These are phyloP conservation scores for Marisa cornuarietis DNA, from an alignment of 1,140 invertebrate genomes.

Conservation along the genomic window DNA sequence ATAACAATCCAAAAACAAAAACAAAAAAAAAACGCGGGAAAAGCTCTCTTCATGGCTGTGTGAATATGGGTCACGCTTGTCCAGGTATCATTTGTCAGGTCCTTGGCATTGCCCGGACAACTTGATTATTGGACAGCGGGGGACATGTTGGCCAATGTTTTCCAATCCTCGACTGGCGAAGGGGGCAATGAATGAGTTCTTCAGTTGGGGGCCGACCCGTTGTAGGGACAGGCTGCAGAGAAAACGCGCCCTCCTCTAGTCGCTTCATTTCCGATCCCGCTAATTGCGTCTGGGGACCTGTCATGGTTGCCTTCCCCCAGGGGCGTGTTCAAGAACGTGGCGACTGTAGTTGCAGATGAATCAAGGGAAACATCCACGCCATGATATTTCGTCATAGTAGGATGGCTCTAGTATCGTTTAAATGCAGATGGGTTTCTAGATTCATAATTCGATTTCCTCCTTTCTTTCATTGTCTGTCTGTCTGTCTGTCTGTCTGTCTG, in stretches of 20 bases:
- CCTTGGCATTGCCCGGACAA: too few relatives aligned
- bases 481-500: background rate
- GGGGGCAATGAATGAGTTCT: background rate
- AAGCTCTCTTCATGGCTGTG: too few relatives aligned
- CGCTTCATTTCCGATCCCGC: constrained; percentile 2
- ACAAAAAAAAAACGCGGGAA: too few relatives aligned
- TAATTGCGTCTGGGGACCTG: constrained; percentile 1
- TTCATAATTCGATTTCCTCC: background rate
- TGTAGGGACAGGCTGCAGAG: background rate
- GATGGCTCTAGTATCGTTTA: background rate
- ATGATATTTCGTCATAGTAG: background rate
- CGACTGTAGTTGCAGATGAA: background rate
- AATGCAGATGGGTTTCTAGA: background rate
- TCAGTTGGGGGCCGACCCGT: background rate
- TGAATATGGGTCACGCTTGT: too few relatives aligned
- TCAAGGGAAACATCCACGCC: background rate
- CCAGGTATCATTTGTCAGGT: too few relatives aligned
- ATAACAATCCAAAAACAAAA: too few relatives aligned
- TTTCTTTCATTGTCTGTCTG: background rate
- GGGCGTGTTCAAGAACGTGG: background rate
- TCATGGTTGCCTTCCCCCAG: background rate
- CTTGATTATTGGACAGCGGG: too few relatives aligned
- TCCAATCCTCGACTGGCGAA: background rate
- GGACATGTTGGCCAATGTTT: too few relatives aligned
- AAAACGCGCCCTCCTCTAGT: background rate